Percentiles rank a stretch among this genome's conserved stretches.
Conservation (phyloP, 2,888 invertebrate genomes). For the Tetanocera ferruginea region DNA sequence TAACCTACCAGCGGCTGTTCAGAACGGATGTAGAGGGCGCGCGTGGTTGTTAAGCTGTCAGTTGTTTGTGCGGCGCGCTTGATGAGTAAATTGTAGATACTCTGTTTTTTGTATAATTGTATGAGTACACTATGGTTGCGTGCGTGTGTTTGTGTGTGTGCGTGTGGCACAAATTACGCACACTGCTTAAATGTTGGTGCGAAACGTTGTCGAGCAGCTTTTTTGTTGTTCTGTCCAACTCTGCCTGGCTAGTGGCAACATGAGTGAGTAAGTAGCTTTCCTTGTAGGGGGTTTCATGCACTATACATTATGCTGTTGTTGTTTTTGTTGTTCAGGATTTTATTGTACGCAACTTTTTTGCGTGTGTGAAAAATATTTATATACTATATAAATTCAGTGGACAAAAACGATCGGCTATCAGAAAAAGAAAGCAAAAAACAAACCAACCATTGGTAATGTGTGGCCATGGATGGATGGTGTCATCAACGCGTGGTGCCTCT, state of each 20-base stretch:
- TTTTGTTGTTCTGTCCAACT: too few species aligned
- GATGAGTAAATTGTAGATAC: conserved; percentile 11
- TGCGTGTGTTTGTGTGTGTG: conserved; percentile 37
- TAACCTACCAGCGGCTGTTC: not conserved
- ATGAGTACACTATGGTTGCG: not conserved
- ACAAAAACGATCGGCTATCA: not conserved
- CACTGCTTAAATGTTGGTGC: not conserved
- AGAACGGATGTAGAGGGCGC: not conserved
- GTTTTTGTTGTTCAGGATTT: too few species aligned
- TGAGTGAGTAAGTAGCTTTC: too few species aligned
- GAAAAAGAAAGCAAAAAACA: too few species aligned
- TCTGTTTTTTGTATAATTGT: not conserved
- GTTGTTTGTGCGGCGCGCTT: not conserved
- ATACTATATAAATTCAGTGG: not conserved
- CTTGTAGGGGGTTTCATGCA: too few species aligned
- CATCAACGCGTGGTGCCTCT: too few species aligned
- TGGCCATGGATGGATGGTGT: too few species aligned
- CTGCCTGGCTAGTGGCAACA: too few species aligned
- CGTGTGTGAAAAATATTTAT: too few species aligned
- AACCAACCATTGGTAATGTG: too few species aligned
- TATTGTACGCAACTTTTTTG: too few species aligned
- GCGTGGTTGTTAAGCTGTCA: conserved; percentile 2
- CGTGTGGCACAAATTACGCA: conserved; percentile 5
- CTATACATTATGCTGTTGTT: too few species aligned
- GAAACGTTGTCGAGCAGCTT: not conserved